These are phyloP conservation scores for Antheraea yamamai DNA, from an alignment of 2,888 invertebrate genomes.

Conservation along the genomic window DNA sequence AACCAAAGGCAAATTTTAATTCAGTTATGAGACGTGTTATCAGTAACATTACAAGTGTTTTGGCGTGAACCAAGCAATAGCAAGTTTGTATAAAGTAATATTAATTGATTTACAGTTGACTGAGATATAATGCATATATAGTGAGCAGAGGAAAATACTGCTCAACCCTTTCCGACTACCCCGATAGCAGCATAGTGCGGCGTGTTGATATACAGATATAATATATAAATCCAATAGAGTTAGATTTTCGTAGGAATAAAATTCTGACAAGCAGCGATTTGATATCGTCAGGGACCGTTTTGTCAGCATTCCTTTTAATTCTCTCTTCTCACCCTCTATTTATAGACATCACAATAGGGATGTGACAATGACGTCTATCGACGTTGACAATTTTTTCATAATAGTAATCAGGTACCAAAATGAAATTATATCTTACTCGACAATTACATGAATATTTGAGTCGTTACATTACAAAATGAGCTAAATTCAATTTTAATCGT, in stretches of 20 bases:
- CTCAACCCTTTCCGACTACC: no score
- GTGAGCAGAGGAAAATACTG: no score
- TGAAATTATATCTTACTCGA: neutral
- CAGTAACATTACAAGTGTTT: no score
- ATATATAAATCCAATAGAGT: neutral
- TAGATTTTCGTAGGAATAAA: neutral
- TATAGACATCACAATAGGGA: neutral
- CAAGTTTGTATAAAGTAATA: no score
- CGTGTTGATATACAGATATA: neutral
- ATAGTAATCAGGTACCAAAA: neutral
- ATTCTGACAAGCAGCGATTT: slow-evolving; percentile 7
- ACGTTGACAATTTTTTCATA: neutral
- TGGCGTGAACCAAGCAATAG: no score
- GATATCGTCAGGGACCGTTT: slow-evolving; percentile 6
- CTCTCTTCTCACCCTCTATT: slow-evolving; percentile 5
- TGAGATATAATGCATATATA: no score
- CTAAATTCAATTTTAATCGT: no score
- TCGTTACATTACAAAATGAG: no score
- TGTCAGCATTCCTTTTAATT: slow-evolving; percentile 16
- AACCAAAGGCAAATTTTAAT: no score
- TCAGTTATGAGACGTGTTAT: no score
- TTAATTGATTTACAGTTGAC: no score
- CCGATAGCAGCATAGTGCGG: neutral
- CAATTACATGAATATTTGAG: no score
- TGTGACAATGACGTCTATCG: neutral